Conservation (phyloP, 2,113 vertebrate species). For the Nesogale talazaci region DNA sequence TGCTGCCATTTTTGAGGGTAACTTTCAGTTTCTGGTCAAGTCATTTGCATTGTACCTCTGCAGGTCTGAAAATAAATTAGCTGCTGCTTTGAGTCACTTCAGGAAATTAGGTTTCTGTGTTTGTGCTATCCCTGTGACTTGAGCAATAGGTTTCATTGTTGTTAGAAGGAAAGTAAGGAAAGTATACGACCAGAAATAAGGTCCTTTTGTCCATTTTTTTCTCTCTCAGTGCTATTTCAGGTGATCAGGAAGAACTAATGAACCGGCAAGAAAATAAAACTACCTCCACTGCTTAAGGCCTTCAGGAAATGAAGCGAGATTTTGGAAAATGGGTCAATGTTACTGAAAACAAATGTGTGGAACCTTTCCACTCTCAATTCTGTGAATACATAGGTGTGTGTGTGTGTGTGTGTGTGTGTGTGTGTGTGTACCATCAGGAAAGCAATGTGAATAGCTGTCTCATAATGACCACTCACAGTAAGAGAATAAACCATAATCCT, state of each 20-base stretch:
- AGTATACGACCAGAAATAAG: slow-evolving; percentile 59
- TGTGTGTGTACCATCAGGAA: background rate
- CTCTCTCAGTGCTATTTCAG: slow-evolving; percentile 3
- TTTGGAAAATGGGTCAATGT: background rate
- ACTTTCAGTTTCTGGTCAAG: slow-evolving; percentile 30
- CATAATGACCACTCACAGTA: background rate
- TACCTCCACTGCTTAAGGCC: slow-evolving; percentile 2
- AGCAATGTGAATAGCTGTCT: background rate
- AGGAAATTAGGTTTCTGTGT: slow-evolving; percentile 71
- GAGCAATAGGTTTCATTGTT: slow-evolving; percentile 73
- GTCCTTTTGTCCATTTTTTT: background rate
- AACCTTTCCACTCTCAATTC: background rate
- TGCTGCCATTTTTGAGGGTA: slow-evolving; percentile 4
- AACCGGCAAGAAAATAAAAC: slow-evolving; percentile 50
- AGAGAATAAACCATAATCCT: background rate
- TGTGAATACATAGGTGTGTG: background rate
- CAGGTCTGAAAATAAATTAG: slow-evolving; percentile 52
- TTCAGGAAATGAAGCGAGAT: slow-evolving; percentile 46
- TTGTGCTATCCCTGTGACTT: slow-evolving; percentile 64
- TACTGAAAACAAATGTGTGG: slow-evolving; percentile 44
- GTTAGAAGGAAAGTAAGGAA: slow-evolving; percentile 58
- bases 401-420: background rate
- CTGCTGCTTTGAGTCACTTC: slow-evolving; percentile 36
- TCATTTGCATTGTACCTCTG: background rate
- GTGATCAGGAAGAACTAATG: slow-evolving; percentile 68